Evolutionary conservation across 2,888 invertebrate species (phyloP).

Genomic region (Callyntrura sp.): DNA sequence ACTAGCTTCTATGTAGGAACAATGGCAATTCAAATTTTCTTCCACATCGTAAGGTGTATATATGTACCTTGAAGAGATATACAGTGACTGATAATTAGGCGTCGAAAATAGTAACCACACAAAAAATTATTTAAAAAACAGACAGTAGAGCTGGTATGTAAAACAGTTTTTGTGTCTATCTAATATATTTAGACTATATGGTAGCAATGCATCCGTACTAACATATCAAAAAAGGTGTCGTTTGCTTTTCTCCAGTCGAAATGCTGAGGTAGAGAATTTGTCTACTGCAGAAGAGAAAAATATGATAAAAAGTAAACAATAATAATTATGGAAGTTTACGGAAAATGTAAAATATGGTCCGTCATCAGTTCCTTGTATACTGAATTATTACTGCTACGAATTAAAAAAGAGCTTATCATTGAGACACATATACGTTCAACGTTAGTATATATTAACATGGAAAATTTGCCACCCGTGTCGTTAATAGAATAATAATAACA

Average conservation of each 20-base stretch:
- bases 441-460: not conserved
- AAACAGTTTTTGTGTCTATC: not conserved
- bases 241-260: conserved; percentile 9
- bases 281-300: not conserved
- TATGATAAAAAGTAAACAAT: not conserved
- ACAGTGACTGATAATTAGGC: not conserved
- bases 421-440: not conserved
- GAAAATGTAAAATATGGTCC: no score
- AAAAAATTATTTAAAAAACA: not conserved
- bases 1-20: conserved; percentile 51
- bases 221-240: not conserved
- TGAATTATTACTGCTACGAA: not conserved
- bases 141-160: not conserved
- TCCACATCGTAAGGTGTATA: no score
- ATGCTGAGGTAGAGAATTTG: conserved; percentile 16
- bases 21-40: conserved; percentile 34
- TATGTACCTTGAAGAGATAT: not conserved
- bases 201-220: no score
- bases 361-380: not conserved
- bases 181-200: no score
- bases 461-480: no score
- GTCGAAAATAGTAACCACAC: not conserved
- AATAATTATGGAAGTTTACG: not conserved
- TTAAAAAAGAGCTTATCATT: not conserved
- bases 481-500: no score